These are phyloP conservation scores for Charaxes varanes DNA, from an alignment of 1,140 invertebrate genomes.

Conservation along the genomic window DNA sequence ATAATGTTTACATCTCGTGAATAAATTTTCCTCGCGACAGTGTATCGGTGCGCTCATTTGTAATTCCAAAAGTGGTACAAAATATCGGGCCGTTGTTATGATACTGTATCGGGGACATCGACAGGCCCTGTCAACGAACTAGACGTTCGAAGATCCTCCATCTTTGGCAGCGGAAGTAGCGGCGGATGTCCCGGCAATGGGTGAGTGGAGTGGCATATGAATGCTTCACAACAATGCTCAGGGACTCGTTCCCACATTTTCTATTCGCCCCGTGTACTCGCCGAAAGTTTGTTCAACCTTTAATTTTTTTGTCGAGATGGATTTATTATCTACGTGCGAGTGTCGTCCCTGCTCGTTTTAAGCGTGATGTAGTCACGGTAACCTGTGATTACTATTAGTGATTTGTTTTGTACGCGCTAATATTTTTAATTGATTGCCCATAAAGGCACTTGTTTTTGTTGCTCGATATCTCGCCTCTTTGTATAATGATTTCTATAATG, in stretches of 20 bases:
- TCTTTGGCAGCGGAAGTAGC: constrained; percentile 71
- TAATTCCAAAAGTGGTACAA: constrained; percentile 14
- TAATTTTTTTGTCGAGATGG: constrained; percentile 62
- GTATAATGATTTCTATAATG: too few species aligned
- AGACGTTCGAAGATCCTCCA: constrained; percentile 57
- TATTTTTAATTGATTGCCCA: too few species aligned
- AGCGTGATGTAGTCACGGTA: neutral
- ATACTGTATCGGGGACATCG: constrained; percentile 34
- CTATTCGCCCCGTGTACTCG: constrained; percentile 63
- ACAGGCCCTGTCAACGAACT: constrained; percentile 62
- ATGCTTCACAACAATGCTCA: constrained; percentile 64
- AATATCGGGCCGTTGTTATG: constrained; percentile 44
- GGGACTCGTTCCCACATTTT: constrained; percentile 61
- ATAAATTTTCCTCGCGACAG: constrained; percentile 19
- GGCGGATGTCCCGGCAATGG: constrained; percentile 69
- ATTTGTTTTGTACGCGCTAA: too few species aligned
- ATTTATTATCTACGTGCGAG: constrained; percentile 31
- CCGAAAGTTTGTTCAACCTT: constrained; percentile 71
- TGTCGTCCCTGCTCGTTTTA: constrained; percentile 5
- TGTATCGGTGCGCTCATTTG: constrained; percentile 16
- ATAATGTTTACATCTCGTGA: constrained; percentile 22
- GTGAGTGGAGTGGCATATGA: constrained; percentile 66
- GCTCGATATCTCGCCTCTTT: too few species aligned
- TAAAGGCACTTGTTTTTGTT: too few species aligned
- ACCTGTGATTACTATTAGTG: too few species aligned